Percentiles rank a stretch among this genome's conserved stretches.
phyloP scores from a whole-genome alignment of 2,797 vertebrate species.

The Myripristis murdjan region DNA sequence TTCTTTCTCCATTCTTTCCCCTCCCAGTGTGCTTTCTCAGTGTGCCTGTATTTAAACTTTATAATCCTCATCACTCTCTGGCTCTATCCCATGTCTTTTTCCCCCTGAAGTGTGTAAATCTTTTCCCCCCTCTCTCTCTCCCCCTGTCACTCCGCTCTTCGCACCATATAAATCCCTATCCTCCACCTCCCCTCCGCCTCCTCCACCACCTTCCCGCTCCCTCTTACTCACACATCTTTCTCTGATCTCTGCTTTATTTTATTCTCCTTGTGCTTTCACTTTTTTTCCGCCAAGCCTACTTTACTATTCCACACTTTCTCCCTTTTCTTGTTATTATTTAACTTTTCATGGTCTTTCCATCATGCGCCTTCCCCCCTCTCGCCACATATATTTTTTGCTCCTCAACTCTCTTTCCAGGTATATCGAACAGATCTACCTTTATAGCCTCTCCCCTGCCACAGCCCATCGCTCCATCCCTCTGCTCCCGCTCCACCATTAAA shows the following conservation, averaged over 20 bases:
- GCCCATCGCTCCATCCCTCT: conserved; percentile 38
- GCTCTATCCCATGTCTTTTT: conserved; percentile 75
- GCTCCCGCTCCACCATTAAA: conserved; percentile 63
- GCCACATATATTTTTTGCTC: conserved; percentile 55
- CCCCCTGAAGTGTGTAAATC: conserved; percentile 82
- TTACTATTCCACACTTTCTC: conserved; percentile 61
- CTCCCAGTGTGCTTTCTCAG: conserved; percentile 53
- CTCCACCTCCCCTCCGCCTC: conserved; percentile 29
- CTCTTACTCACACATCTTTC: conserved; percentile 67
- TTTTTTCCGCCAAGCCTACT: conserved; percentile 56
- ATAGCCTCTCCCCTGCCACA: conserved; percentile 64
- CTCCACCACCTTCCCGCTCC: conserved; percentile 53
- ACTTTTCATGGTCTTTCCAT: conserved; percentile 63
- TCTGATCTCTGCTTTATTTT: conserved; percentile 72
- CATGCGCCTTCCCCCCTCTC: conserved; percentile 44
- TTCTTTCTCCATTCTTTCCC: conserved; percentile 59
- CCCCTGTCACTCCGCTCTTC: conserved; percentile 64
- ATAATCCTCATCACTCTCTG: conserved; percentile 83
- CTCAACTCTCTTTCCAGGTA: conserved; percentile 52
- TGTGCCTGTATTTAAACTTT: conserved; percentile 82
- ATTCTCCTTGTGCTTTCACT: conserved; percentile 72
- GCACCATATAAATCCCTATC: conserved; percentile 70
- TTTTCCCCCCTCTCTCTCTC: conserved; percentile 35
- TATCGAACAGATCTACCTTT: conserved; percentile 47
- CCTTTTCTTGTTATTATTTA: conserved; percentile 68